These are phyloP conservation scores for Malachius bipustulatus DNA, from an alignment of 2,888 invertebrate genomes.

Conservation along the genomic window DNA sequence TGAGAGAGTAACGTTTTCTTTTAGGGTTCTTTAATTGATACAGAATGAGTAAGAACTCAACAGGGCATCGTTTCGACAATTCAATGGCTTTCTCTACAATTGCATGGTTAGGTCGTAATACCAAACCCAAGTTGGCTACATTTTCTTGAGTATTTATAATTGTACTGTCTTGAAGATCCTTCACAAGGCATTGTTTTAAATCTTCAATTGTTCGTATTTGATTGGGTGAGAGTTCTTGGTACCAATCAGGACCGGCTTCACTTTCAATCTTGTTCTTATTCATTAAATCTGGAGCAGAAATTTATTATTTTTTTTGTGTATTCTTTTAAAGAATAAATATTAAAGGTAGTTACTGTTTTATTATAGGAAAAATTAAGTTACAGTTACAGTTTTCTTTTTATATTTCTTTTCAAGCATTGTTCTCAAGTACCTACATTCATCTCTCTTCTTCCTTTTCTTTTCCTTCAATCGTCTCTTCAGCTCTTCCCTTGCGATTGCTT, in stretches of 20 bases:
- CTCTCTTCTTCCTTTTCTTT: not conserved
- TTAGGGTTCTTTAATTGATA: constrained; percentile 30
- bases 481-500: constrained; percentile 15
- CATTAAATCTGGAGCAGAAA: too few species aligned
- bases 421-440: constrained; percentile 1
- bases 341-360: not conserved
- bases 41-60: constrained; percentile 33
- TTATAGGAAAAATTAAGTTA: not conserved
- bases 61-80: constrained; percentile 27
- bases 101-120: constrained; percentile 23
- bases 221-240: constrained; percentile 31
- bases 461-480: constrained; percentile 7
- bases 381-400: not conserved
- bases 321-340: too few species aligned
- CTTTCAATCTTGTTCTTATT: too few species aligned
- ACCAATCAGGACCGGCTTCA: constrained; percentile 32
- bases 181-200: constrained; percentile 21
- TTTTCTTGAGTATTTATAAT: constrained; percentile 25
- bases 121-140: constrained; percentile 28
- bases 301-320: too few species aligned
- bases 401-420: not conserved
- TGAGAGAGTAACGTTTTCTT: constrained; percentile 29
- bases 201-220: constrained; percentile 27
- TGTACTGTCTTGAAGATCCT: constrained; percentile 23
- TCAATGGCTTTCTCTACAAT: constrained; percentile 27